Conservation (phyloP, 1,140 invertebrate species). For the Protaetia brevitarsis region DNA sequence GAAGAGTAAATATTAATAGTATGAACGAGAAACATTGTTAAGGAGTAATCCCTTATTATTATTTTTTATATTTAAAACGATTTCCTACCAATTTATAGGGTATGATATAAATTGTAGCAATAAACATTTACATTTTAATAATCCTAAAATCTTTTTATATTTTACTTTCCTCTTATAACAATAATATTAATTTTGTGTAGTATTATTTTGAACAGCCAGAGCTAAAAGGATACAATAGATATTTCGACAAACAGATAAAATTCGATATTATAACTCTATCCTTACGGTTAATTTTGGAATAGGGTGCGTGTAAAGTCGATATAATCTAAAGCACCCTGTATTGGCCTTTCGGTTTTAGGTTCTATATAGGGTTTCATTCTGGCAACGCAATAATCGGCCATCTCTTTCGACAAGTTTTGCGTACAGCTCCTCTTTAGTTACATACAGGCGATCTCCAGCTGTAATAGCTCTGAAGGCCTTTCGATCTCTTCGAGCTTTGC, state of each 20-base stretch:
- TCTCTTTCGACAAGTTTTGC: conserved; percentile 98
- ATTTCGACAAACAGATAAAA: neutral
- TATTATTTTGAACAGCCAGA: neutral
- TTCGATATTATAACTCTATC: neutral
- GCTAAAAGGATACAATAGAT: conserved; percentile 2
- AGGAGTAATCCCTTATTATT: too few relatives aligned
- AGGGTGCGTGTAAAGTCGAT: conserved; percentile 96
- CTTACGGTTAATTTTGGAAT: conserved; percentile 82
- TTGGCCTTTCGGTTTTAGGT: conserved; percentile 85
- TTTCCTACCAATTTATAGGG: too few relatives aligned
- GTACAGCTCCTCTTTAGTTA: conserved; percentile 98
- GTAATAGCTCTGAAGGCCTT: conserved; percentile 99
- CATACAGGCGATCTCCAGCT: conserved; percentile 93
- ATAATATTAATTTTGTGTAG: neutral
- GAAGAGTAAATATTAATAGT: too few relatives aligned
- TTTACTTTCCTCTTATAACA: neutral
- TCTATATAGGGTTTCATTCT: conserved; percentile 98
- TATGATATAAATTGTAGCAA: too few relatives aligned
- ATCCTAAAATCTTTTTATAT: neutral
- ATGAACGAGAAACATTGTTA: too few relatives aligned
- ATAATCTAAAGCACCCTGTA: conserved; percentile 95
- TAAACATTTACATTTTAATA: neutral
- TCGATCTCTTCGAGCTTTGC: conserved; percentile 99
- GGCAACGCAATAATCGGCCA: conserved; percentile 98
- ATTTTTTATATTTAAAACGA: too few relatives aligned